Base-by-base conservation (phyloP, 1,140 invertebrate genomes). In the Zaprionus vittiger region DNA sequence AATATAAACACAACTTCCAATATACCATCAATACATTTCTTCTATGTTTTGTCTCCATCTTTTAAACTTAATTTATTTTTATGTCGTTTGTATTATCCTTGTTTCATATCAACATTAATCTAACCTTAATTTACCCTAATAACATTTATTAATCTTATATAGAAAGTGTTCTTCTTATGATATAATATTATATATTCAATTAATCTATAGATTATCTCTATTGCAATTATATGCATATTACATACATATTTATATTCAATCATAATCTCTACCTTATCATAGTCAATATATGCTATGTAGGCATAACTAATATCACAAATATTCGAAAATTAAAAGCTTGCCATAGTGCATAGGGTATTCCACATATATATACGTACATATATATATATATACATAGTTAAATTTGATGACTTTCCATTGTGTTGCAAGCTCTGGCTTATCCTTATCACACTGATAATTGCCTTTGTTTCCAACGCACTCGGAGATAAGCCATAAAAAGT, bases 401-500 rank as follows among this genome's bases (percentile, higher is more conserved):
- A n/a, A n/a, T 47, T 17, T 17, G 7, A 15, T 56, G 15, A 12
- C 31, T n/a, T 56, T 28, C 5, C 12, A 55, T 55, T 26, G 52
- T 55, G 9, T 17, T 20, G 22, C 52, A 24, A 12, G 20, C 15
- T n/a, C 3, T 47, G 41, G 73, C 80, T 89, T 80, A 83, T 77
- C 77, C 80, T 80, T 86, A 83, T 86, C 83, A 38, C 9, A 1
- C 20, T 54, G 76, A 86, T 62, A 79, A 59, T 55, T 62, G 52
- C 61, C 66, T 65, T 86, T 87, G 64, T 87, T 75, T 9, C 41
- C 2, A 47, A 9, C 41, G 41, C 26, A 20, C 26, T 52, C 22
- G 41, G 5, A 59, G 83, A 86, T 89, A 86, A 89, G 80, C 79
- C 77, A 72, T 80, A 86, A 87, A 85, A 63, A 61, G 65, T 34